Evolutionary conservation across 2,113 vertebrate species (phyloP), one percentile per base, ranked within the genome.

Genomic region (Penelope pileata): DNA sequence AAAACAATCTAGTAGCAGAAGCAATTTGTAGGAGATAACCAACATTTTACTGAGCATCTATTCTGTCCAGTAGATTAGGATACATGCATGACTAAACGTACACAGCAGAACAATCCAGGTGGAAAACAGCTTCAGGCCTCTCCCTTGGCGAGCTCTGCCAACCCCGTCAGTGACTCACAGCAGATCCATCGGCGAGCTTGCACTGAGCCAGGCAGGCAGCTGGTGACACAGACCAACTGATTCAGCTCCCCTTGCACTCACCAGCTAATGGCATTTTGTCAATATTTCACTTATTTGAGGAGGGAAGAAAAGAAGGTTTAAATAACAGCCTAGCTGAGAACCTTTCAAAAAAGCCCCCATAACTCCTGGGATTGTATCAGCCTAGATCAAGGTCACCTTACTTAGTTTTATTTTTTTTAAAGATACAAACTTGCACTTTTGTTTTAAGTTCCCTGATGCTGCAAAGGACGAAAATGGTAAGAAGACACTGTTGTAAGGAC

Each of bases 91-190:
- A 36, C 5, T 23, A 45, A 75, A 42, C 5, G 29, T 23, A 29
- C 30, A 62, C 43, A 53, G 30, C 1, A 34, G 11, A 72, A 24
- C 14, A 47, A 24, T 5, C 5, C 14, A 42, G 38, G 40, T 43
- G 70, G 58, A 45, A 60, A 53, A 17, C 15, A 42, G 54, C 38
- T 38, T 12, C 2, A 40, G 2, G 21, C 34, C 59, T 10, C 34
- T 72, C 70, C 43, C n/a, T 7, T 16, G 3, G 17, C 5, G 19
- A 38, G 58, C 51, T 59, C 30, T 22, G 53, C 10, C 1, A 1
- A 9, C 0, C 0, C 13, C 16, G 17, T 1, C 11, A 24, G 82
- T 1, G 22, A n/a, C 45, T 22, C 51, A n/a, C 22, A 6, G 3
- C 27, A 16, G 30, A n/a, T 6, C 62, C n/a, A 11, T 1, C 24